These are phyloP conservation scores for Drosophila koepferae DNA, from an alignment of 2,888 invertebrate genomes.

Conservation along the genomic window DNA sequence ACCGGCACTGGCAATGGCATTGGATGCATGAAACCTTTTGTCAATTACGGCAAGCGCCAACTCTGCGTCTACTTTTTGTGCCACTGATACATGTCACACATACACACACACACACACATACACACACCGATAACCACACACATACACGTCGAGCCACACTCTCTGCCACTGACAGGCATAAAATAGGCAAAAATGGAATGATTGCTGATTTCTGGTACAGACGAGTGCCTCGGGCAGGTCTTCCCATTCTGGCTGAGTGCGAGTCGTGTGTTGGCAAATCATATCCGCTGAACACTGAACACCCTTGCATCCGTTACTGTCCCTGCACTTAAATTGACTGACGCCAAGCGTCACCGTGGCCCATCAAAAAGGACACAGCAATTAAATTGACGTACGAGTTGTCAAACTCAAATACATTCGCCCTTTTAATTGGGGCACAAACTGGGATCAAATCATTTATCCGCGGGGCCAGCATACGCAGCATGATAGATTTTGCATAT, in stretches of 20 bases:
- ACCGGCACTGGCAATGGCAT: conserved; percentile 53
- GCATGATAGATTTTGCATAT: conserved; percentile 15
- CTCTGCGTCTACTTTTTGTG: conserved; percentile 51
- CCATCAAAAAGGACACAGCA: conserved; percentile 64
- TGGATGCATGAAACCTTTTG: conserved; percentile 80
- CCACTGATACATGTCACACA: conserved; percentile 31
- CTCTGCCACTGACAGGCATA: conserved; percentile 45
- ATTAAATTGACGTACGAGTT: conserved; percentile 77
- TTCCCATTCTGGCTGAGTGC: conserved; percentile 9
- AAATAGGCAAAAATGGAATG: conserved; percentile 76
- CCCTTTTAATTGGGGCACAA: conserved; percentile 74
- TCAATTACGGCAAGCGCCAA: conserved; percentile 65
- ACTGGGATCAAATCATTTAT: conserved; percentile 44
- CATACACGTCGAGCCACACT: not conserved
- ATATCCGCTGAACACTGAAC: conserved; percentile 12
- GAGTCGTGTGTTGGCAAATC: conserved; percentile 23
- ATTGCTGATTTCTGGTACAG: conserved; percentile 78
- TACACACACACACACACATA: conserved; percentile 8
- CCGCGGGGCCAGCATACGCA: conserved; percentile 6
- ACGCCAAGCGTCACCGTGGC: conserved; percentile 25
- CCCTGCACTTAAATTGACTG: conserved; percentile 32
- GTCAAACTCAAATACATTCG: conserved; percentile 76
- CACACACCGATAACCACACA: not conserved
- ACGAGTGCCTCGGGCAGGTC: conserved; percentile 14
- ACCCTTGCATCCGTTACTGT: not conserved